Evolutionary conservation across 53 echinoderm and acorn worm genomes (phyloP).

Genomic region (Paracentrotus lividus): DNA sequence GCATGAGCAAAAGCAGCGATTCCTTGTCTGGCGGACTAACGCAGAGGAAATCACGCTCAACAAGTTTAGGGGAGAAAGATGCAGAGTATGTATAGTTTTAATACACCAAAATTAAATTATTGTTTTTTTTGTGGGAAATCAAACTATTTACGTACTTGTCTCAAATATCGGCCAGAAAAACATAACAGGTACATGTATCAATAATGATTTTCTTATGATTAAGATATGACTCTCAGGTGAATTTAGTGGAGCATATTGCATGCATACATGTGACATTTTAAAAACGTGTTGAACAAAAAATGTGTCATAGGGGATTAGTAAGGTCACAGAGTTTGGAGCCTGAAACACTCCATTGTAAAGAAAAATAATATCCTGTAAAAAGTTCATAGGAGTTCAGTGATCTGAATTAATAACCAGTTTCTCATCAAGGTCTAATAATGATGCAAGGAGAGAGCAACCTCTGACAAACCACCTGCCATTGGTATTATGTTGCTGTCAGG

Average conservation of each 20-base stretch:
- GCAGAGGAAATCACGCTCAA: conserved; percentile 53
- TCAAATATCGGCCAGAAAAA: background rate
- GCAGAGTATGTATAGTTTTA: conserved; percentile 57
- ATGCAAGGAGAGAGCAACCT: background rate
- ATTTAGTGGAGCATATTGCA: background rate
- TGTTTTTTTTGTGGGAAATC: too few relatives aligned
- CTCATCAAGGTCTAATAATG: background rate
- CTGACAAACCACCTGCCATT: background rate
- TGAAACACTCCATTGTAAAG: background rate
- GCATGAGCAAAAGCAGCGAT: conserved; percentile 82
- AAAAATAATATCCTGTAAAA: background rate
- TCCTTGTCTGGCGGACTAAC: conserved; percentile 65
- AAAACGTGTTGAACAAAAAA: background rate
- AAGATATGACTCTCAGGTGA: background rate
- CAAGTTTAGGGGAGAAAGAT: conserved; percentile 62
- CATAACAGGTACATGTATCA: too few relatives aligned
- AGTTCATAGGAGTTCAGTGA: background rate
- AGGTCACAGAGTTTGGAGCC: background rate
- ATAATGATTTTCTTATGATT: background rate
- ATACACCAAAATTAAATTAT: background rate
- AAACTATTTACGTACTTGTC: background rate
- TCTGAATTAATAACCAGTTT: background rate
- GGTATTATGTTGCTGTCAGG: background rate
- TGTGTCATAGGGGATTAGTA: background rate
- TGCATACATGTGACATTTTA: background rate